Percentiles rank a stretch among this genome's conserved stretches.
Evolutionary conservation across 2,797 vertebrate species (phyloP).

Genomic region (Sebastes nivosus): DNA sequence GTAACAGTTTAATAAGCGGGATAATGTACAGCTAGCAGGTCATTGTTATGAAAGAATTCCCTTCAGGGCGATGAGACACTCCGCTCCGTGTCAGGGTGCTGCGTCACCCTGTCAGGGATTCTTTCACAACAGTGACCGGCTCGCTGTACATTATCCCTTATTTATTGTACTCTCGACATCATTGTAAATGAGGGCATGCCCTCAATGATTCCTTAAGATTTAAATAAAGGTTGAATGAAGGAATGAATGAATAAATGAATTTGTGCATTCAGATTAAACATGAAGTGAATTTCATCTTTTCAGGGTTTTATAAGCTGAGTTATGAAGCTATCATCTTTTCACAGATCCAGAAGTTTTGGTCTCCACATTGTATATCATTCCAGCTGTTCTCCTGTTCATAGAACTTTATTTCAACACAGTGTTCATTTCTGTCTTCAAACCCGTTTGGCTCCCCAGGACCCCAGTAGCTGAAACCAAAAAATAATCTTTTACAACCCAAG

Average conservation of each 20-base stretch:
- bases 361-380: slow-evolving; percentile 3
- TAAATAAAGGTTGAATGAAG: too few species aligned
- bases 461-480: not conserved
- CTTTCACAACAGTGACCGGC: too few species aligned
- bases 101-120: too few species aligned
- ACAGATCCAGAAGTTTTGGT: slow-evolving; percentile 17
- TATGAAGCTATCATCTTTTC: not conserved
- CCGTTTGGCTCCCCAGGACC: not conserved
- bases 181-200: too few species aligned
- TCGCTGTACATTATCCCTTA: too few species aligned
- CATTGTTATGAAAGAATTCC: too few species aligned
- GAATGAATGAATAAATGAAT: not conserved
- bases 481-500: not conserved
- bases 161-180: too few species aligned
- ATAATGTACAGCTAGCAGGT: too few species aligned
- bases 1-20: fast-evolving
- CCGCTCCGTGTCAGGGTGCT: too few species aligned
- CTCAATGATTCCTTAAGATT: too few species aligned
- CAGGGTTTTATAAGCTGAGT: not conserved
- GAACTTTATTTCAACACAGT: slow-evolving; percentile 1
- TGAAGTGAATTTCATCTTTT: not conserved
- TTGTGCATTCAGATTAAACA: not conserved
- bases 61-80: too few species aligned
- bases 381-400: not conserved
- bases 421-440: not conserved